These are phyloP conservation scores for Chrysomallon squamiferum DNA, from an alignment of 1,140 invertebrate species.

Conservation along the genomic window DNA sequence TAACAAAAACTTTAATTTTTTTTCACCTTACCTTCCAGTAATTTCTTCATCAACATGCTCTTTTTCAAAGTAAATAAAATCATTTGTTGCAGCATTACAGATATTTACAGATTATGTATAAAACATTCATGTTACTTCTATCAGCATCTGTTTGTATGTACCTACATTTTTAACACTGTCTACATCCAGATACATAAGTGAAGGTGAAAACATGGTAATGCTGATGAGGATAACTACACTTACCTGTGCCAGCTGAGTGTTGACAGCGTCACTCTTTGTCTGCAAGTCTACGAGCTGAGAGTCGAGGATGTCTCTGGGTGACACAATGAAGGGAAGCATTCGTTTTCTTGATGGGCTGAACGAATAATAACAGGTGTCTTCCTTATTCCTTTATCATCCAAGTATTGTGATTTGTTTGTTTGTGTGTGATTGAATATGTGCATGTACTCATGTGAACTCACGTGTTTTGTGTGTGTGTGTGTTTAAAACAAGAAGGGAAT, in stretches of 20 bases:
- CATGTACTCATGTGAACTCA: not conserved
- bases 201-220: too few species aligned
- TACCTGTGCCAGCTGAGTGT: constrained; percentile 47
- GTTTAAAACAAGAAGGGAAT: too few species aligned
- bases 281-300: constrained; percentile 46
- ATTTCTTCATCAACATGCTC: not conserved
- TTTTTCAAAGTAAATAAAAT: not conserved
- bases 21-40: not conserved
- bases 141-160: not conserved
- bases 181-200: too few species aligned
- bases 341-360: constrained; percentile 11
- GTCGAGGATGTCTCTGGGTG: constrained; percentile 43
- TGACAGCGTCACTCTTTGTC: constrained; percentile 42
- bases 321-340: constrained; percentile 21
- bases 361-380: too few species aligned
- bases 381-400: not conserved
- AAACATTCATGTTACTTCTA: not conserved
- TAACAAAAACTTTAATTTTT: too few species aligned
- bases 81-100: not conserved
- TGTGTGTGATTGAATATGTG: too few species aligned
- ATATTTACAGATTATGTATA: not conserved
- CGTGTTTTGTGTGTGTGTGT: too few species aligned
- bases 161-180: too few species aligned
- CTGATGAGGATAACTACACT: too few species aligned
- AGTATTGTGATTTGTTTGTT: not conserved